Base-by-base conservation (phyloP, 2,888 invertebrate species). In the Melipona bicolor region DNA sequence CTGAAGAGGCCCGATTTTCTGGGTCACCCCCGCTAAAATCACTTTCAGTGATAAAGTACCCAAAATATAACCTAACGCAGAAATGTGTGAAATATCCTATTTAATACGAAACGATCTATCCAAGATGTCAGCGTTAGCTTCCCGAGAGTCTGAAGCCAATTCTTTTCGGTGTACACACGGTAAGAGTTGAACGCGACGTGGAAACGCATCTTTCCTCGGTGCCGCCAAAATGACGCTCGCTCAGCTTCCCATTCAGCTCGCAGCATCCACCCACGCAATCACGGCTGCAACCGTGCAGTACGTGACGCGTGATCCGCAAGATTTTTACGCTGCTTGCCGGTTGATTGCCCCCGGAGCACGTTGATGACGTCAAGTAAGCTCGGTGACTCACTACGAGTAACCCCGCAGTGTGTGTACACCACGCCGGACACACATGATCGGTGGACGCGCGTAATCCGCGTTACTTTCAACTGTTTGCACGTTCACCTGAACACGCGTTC, bases 301-400 rank as follows among this genome's bases (percentile, higher is more conserved):
- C 50, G 77, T 78, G 85, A 79, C 83, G 81, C 79, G 76, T 81
- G 85, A 88, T 87, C 73, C 78, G 74, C 81, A 80, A 83, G 81
- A 88, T 88, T 90, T 89, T 90, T 89, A 86, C 88, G 85, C 83
- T 79, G 79, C 81, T 88, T 86, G 85, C 82, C 88, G 87, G 89
- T 92, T 89, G 90, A 92, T 92, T 89, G 91, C 88, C 89, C 90
- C 82, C 83, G 67, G 84, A 75, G 84, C 85, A 79, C 73, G 84
- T 79, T 68, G 81, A 68, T 90, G 90, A 90, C 90, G 90, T 90
- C 90, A 88, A 43, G 88, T 75, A 87, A 62, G 73, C 77, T 79
- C 69, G 87, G 85, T 90, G 90, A 90, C 59, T 90, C 90, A 90
- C 77, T 78, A 71, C 77, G 80, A 61, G 50, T 77, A 68, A 70